These are phyloP conservation scores for Lucinisca nassula DNA, from an alignment of 2,888 invertebrate genomes.

Conservation along the genomic window DNA sequence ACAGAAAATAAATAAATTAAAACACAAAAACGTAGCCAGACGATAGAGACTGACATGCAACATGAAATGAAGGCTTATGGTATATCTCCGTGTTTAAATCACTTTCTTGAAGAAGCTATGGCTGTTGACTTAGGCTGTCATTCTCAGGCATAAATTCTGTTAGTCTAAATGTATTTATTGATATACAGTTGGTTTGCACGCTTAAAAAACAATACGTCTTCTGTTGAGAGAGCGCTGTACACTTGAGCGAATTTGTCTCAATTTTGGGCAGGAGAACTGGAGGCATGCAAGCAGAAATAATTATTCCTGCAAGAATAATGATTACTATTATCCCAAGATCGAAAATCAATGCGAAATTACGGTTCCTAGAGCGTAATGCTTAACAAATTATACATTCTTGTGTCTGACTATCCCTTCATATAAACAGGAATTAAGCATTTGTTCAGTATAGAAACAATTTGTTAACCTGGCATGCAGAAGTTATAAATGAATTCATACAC, in stretches of 20 bases:
- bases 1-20: too few species aligned
- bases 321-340: constrained; percentile 30
- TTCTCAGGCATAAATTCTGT: not conserved
- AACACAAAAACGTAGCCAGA: too few species aligned
- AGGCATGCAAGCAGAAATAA: constrained; percentile 44
- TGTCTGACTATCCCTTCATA: not conserved
- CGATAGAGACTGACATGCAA: too few species aligned
- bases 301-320: constrained; percentile 60
- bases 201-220: not conserved
- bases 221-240: not conserved
- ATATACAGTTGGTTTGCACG: not conserved
- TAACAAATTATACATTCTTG: constrained; percentile 15
- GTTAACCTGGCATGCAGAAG: not conserved
- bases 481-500: not conserved
- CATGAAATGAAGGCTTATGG: too few species aligned
- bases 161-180: constrained; percentile 4
- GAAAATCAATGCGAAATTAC: constrained; percentile 67
- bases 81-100: too few species aligned
- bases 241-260: not conserved
- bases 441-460: not conserved
- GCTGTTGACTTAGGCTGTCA: not conserved
- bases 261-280: not conserved
- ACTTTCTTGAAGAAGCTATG: not conserved
- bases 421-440: constrained; percentile 8
- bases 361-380: constrained; percentile 31